phyloP scores from a whole-genome alignment of 2,888 invertebrate genomes.

The Synergus itoensis region DNA sequence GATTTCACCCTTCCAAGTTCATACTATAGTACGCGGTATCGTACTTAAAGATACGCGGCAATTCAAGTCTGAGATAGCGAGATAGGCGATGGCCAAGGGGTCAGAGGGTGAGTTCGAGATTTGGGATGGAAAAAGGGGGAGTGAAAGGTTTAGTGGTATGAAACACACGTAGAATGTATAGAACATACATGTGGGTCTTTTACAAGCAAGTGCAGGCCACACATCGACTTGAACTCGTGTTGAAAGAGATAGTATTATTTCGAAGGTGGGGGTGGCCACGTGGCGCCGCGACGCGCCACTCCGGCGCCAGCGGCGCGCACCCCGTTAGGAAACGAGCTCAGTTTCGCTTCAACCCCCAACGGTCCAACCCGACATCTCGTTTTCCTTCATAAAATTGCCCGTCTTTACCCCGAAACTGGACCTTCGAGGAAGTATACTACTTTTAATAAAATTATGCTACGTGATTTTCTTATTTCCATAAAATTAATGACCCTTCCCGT shows the following conservation, averaged over 20 bases:
- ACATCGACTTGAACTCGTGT: slow-evolving; percentile 29
- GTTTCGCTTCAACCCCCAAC: slow-evolving; percentile 67
- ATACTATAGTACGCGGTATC: slow-evolving; percentile 36
- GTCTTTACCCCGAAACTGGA: slow-evolving; percentile 9
- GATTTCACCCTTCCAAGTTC: slow-evolving; percentile 35
- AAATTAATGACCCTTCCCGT: not conserved
- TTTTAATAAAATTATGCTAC: not conserved
- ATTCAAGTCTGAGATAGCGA: slow-evolving; percentile 57
- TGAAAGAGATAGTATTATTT: slow-evolving; percentile 27
- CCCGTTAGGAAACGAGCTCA: slow-evolving; percentile 64
- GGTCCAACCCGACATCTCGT: slow-evolving; percentile 62
- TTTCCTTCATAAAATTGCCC: slow-evolving; percentile 39
- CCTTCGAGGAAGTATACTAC: not conserved
- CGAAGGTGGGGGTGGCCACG: slow-evolving; percentile 69
- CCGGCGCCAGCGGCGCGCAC: slow-evolving; percentile 74
- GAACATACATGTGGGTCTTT: slow-evolving; percentile 36
- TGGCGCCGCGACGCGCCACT: slow-evolving; percentile 77
- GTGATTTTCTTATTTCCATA: not conserved
- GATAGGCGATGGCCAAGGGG: slow-evolving; percentile 48
- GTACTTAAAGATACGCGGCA: slow-evolving; percentile 52
- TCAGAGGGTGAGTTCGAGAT: slow-evolving; percentile 43
- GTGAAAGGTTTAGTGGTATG: slow-evolving; percentile 21
- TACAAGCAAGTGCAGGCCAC: slow-evolving; percentile 41
- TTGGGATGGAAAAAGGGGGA: not conserved
- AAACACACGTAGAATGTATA: slow-evolving; percentile 23